Evolutionary conservation across 2,888 invertebrate genomes (phyloP).

Genomic region (Perdita meconis): DNA sequence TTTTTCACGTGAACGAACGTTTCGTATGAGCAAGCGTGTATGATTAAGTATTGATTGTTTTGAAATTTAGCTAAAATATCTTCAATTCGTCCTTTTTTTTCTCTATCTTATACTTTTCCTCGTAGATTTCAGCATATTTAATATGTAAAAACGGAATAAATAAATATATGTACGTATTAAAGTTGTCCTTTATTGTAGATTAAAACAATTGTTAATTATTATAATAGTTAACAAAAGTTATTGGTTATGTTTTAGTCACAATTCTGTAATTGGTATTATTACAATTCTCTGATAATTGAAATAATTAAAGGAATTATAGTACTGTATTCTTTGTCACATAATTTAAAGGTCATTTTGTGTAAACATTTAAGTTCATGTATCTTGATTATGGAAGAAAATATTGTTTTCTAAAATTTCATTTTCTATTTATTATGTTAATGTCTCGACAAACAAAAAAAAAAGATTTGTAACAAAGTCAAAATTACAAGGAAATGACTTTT

Average conservation of each 20-base stretch:
- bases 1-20: conserved; percentile 1
- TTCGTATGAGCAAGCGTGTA: not conserved
- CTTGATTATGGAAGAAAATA: not conserved
- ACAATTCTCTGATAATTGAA: not conserved
- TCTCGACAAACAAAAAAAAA: no score
- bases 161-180: not conserved
- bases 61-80: conserved; percentile 8
- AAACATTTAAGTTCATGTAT: not conserved
- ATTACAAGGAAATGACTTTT: no score
- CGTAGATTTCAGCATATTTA: conserved; percentile 11
- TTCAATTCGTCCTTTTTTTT: not conserved
- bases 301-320: not conserved
- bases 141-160: conserved; percentile 4
- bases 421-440: no score
- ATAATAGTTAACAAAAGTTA: conserved; percentile 2
- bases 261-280: conserved; percentile 1
- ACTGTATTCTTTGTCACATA: not conserved
- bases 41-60: conserved; percentile 11
- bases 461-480: no score
- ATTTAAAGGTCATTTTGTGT: not conserved
- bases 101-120: not conserved
- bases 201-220: not conserved
- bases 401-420: no score
- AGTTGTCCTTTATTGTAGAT: not conserved
- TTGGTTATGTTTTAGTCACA: conserved; percentile 9